Evolutionary conservation across 1,140 invertebrate species (phyloP), one percentile per base, ranked within the genome.

Genomic region (Pseudomyrmex dendroicus): DNA sequence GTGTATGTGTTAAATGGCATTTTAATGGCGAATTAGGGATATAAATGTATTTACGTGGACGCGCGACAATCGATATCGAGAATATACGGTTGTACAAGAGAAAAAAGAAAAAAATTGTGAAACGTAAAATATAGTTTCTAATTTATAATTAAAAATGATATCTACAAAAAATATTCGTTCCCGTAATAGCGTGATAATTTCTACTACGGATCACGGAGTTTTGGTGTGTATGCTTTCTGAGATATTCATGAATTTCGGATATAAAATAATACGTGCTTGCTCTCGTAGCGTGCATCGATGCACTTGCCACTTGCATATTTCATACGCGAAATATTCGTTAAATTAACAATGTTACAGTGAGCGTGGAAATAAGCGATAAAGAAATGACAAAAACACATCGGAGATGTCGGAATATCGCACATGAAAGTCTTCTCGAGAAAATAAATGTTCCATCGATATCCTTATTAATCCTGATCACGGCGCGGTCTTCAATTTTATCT

Each of bases 391-490:
- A 76, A 17, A 17, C 17, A 20, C 13, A 15, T 62, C 4, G 22
- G 48, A 66, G 48, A n/a, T 64, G 66, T 54, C 20, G 54, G 63
- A 54, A 66, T 46, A 25, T 77, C 63, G 22, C 59, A 20, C 15
- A 12, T 12, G 20, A 25, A 12, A 62, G 20, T 22, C 35, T 59
- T 9, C 9, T 13, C 15, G 15, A 12, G 48, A 25, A 56, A 61
- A 9, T 17, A 1, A 10, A 72, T 46, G 56, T 59, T 35, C 8
- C 76, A 48, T 80, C 56, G 66, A 59, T 72, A 20, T 59, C 7
- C 12, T 80, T 72, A 80, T 80, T 80, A 80, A 80, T 72, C 76
- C 66, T 7, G 66, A 80, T 72, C 66, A 80, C 76, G 76, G 54
- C n/a, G 3, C 20, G 54, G 64, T 80, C 54, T 72, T 72, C 76